phyloP scores from a whole-genome alignment of 2,888 invertebrate species.

The Pseudococcus jackbeardsleyi region DNA sequence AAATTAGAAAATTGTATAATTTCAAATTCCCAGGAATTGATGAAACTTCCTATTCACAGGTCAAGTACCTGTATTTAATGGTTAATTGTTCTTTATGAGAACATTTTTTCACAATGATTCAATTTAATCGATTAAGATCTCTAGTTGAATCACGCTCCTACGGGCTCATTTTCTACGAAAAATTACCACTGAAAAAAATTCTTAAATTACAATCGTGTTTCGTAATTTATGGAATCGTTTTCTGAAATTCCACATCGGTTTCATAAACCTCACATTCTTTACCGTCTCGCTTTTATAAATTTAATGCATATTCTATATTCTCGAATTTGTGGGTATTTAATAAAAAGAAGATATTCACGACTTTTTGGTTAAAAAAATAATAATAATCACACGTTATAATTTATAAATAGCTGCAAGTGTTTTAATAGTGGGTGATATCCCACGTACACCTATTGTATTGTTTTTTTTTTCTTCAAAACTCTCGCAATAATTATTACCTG shows the following conservation, averaged over 20 bases:
- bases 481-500: conserved; percentile 30
- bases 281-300: not conserved
- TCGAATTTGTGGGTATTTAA: not conserved
- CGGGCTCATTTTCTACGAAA: not conserved
- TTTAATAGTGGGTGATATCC: conserved; percentile 39
- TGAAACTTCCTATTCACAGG: not conserved
- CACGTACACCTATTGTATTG: conserved; percentile 16
- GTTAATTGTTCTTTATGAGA: not conserved
- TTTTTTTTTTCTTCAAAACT: not conserved
- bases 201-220: not conserved
- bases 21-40: too few relatives aligned
- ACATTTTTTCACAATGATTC: not conserved
- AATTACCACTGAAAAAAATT: not conserved
- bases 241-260: not conserved
- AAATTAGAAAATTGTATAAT: too few relatives aligned
- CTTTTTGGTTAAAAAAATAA: conserved; percentile 31
- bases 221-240: not conserved
- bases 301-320: not conserved
- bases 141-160: not conserved
- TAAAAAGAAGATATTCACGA: conserved; percentile 28
- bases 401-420: conserved; percentile 28
- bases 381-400: conserved; percentile 23
- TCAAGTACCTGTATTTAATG: not conserved
- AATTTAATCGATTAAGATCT: not conserved
- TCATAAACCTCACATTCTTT: not conserved